A percentile compares a stretch with the other conserved stretches of the same genome.
Conservation (phyloP, 2,113 vertebrate genomes). For the Girardinichthys multiradiatus region DNA sequence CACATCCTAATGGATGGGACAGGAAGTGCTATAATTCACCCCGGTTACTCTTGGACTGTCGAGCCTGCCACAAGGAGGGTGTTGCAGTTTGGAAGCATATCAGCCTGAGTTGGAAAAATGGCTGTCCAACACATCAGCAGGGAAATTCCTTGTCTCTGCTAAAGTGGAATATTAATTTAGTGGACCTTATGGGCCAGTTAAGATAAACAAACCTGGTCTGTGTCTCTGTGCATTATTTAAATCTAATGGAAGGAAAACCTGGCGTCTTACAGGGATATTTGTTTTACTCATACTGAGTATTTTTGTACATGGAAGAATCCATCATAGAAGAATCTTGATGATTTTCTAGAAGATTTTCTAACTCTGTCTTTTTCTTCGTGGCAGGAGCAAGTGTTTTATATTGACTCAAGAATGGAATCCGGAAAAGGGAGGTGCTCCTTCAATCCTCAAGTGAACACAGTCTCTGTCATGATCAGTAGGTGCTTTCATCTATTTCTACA, state of each 20-base stretch:
- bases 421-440: constrained; percentile 98
- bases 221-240: constrained; percentile 15
- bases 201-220: constrained; percentile 8
- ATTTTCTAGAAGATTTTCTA: constrained; percentile 10
- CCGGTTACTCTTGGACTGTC: constrained; percentile 8
- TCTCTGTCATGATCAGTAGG: constrained; percentile 99
- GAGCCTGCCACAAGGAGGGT: not conserved
- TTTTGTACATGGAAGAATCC: constrained; percentile 44
- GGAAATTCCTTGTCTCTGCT: constrained; percentile 49
- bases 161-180: constrained; percentile 47
- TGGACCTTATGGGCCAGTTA: constrained; percentile 40
- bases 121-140: constrained; percentile 29
- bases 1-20: constrained; percentile 16
- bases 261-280: constrained; percentile 23
- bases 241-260: constrained; percentile 13
- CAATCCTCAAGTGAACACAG: constrained; percentile 94
- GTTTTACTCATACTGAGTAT: constrained; percentile 37
- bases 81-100: constrained; percentile 34
- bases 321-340: not conserved
- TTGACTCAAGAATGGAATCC: constrained; percentile 92
- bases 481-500: constrained; percentile 45
- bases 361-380: constrained; percentile 52
- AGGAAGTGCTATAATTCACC: constrained; percentile 23
- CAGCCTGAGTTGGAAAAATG: constrained; percentile 24
- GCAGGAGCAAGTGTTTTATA: constrained; percentile 92